phyloP scores from a whole-genome alignment of 2,888 invertebrate species.

The Mystacides longicornis region DNA sequence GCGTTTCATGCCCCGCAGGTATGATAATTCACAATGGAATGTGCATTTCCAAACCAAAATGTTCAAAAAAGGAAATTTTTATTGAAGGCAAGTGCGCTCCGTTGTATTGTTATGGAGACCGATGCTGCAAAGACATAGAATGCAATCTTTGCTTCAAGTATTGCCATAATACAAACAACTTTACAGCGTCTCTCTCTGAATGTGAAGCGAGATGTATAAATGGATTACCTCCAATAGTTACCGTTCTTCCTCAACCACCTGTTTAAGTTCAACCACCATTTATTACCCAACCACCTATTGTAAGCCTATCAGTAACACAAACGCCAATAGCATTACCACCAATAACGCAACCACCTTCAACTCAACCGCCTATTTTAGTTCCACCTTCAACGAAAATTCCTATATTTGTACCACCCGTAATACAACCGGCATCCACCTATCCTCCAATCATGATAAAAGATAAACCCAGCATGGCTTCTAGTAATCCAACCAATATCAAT shows the following conservation, averaged over 20 bases:
- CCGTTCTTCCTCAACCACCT: too few relatives aligned
- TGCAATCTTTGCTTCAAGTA: slow-evolving; percentile 11
- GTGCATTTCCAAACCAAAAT: background rate
- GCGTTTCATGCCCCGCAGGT: slow-evolving; percentile 7
- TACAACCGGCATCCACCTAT: too few relatives aligned
- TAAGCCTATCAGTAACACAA: background rate
- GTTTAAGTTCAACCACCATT: too few relatives aligned
- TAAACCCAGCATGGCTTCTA: background rate
- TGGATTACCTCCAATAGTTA: background rate
- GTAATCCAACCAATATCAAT: slow-evolving; percentile 31
- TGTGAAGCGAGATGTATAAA: slow-evolving; percentile 9
- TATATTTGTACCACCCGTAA: too few relatives aligned
- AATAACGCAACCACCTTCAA: background rate
- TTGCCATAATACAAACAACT: background rate
- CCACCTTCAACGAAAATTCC: too few relatives aligned
- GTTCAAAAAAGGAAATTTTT: slow-evolving; percentile 2
- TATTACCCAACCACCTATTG: background rate
- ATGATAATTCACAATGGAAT: slow-evolving; percentile 2
- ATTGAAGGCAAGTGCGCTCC: slow-evolving; percentile 6
- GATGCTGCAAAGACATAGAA: slow-evolving; percentile 10
- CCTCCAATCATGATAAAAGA: background rate
- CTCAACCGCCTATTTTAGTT: slow-evolving; percentile 25
- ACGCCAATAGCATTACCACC: background rate
- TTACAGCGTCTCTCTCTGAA: background rate
- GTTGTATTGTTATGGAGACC: slow-evolving; percentile 7